Percentiles rank a stretch among this genome's conserved stretches.
These are phyloP conservation scores for Sesamia inferens DNA, from an alignment of 2,888 invertebrate species.

Conservation along the genomic window DNA sequence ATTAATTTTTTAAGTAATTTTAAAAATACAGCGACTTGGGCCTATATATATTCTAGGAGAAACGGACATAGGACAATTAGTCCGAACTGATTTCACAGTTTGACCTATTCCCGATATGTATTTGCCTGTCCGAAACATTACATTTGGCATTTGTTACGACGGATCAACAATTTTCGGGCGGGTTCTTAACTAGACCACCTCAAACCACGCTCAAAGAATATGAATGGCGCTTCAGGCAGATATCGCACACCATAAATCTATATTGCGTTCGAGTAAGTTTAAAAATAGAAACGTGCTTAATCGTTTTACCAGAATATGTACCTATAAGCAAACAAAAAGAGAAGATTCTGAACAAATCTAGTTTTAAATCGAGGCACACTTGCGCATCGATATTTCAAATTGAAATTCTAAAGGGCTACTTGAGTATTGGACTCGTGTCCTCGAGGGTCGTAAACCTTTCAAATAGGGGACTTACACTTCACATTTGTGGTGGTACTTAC, in stretches of 20 bases:
- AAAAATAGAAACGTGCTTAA: slow-evolving; percentile 5
- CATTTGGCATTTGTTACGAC: not conserved
- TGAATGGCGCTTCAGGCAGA: not conserved
- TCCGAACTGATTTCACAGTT: not conserved
- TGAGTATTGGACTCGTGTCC: slow-evolving; percentile 34
- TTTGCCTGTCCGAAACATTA: not conserved
- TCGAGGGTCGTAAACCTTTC: slow-evolving; percentile 41
- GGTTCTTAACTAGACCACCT: not conserved
- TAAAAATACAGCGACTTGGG: not conserved
- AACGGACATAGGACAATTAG: not conserved
- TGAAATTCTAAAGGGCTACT: slow-evolving; percentile 41
- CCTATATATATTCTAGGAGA: not conserved
- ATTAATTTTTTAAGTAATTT: slow-evolving; percentile 1
- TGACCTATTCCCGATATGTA: not conserved
- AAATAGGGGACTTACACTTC: slow-evolving; percentile 30
- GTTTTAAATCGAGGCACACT: slow-evolving; percentile 40
- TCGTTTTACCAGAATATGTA: slow-evolving; percentile 19
- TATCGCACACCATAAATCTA: not conserved
- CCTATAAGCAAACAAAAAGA: slow-evolving; percentile 25
- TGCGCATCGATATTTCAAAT: slow-evolving; percentile 42
- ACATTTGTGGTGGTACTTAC: slow-evolving; percentile 24
- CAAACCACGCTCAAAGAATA: not conserved
- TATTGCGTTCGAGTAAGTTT: not conserved
- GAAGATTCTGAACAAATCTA: slow-evolving; percentile 8
- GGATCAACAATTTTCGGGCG: not conserved